Evolutionary conservation across 2,113 vertebrate genomes (phyloP).

Genomic region (Megatriorchis doriae): DNA sequence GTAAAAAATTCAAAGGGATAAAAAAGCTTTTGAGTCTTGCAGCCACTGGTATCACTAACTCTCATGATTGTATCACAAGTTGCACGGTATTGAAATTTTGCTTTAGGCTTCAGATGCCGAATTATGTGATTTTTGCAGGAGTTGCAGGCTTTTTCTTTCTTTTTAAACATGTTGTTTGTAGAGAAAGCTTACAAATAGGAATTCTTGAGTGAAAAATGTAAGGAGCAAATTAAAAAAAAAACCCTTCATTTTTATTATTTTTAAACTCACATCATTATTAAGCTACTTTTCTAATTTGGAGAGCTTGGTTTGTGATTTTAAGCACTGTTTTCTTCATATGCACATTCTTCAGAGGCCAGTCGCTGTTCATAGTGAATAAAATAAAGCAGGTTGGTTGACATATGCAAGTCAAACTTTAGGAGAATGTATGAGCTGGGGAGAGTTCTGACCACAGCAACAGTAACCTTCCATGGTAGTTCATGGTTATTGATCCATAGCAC

Average conservation of each 20-base stretch:
- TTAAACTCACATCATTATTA: not conserved
- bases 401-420: not conserved
- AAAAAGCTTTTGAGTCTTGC: not conserved
- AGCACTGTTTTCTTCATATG: not conserved
- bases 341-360: not conserved
- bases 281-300: not conserved
- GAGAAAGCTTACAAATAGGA: not conserved
- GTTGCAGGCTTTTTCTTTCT: not conserved
- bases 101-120: not conserved
- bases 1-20: not conserved
- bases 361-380: not conserved
- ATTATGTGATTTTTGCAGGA: not conserved
- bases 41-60: not conserved
- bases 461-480: not conserved
- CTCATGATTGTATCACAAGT: not conserved
- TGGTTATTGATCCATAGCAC: not conserved
- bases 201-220: not conserved
- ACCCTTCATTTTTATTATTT: not conserved
- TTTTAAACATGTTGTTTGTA: not conserved
- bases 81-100: not conserved
- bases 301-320: not conserved
- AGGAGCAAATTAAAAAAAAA: not conserved
- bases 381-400: not conserved
- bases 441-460: not conserved
- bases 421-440: not conserved